Evolutionary conservation across 2,888 invertebrate genomes (phyloP), one percentile per base, ranked within the genome.

Genomic region (Tetragnatha montana): DNA sequence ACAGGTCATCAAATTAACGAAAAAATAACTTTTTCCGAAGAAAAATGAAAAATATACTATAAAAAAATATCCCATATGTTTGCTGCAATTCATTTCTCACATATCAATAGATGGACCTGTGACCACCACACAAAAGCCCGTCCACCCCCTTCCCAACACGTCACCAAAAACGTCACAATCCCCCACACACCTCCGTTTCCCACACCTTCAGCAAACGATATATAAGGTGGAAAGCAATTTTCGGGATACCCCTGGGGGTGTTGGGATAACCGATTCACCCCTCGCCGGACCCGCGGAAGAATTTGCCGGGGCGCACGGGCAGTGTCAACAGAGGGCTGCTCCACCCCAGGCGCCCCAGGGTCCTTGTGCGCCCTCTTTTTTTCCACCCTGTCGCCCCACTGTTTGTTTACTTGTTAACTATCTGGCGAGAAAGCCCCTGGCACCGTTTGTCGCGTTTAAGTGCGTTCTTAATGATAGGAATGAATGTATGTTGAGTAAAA

Each of bases 181-280:
- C 47, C 21, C 69, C 17, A n/a, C 7, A 6, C 35, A 49, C 68
- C n/a, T 35, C 47, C 49, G 14, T 60, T 50, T 82, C 69, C 51
- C 87, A 80, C 88, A 89, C 85, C 89, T 85, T 84, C 75, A 75
- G 85, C 78, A 89, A 85, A 85, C 81, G 71, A 85, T 85, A 35
- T 35, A 35, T 1, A 76, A 74, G 89, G 75, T 76, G 75, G 81
- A 85, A 35, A 81, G 89, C 89, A 89, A 89, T 89, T 89, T 89
- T 89, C 85, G 76, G 81, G 50, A 35, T 76, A 85, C 71, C 89
- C 85, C 89, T 17, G 85, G 74, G 89, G 89, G 71, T 89, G 85
- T 89, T 85, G 76, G 85, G 89, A 85, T 89, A 89, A 89, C 89
- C 89, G 89, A 89, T 89, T 89, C 85, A 81, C 35, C 35, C 35